phyloP scores from a whole-genome alignment of 2,888 invertebrate species.

The Embidobia sp. region DNA sequence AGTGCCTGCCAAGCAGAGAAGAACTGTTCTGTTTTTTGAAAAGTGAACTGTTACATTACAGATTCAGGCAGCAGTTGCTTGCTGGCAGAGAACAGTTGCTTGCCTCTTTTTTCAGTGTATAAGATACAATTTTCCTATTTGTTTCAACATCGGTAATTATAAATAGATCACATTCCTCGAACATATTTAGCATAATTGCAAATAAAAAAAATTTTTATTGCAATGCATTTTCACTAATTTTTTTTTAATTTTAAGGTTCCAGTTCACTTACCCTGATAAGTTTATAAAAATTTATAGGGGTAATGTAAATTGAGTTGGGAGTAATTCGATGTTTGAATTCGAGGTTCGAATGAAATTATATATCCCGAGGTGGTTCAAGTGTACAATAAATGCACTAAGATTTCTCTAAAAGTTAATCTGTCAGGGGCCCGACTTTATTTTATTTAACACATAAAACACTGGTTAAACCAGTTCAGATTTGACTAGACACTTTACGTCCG shows the following conservation, averaged over 20 bases:
- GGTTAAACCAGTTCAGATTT: constrained; percentile 56
- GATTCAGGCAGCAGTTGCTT: too few relatives aligned
- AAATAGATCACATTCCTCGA: constrained; percentile 12
- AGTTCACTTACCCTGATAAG: not conserved
- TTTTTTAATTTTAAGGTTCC: not conserved
- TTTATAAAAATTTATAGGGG: not conserved
- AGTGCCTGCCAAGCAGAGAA: too few relatives aligned
- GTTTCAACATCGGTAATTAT: constrained; percentile 34
- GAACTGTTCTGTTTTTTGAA: too few relatives aligned
- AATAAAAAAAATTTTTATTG: constrained; percentile 3
- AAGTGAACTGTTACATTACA: too few relatives aligned
- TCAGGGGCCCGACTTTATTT: constrained; percentile 8
- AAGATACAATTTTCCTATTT: constrained; percentile 29
- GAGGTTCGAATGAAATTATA: constrained; percentile 10
- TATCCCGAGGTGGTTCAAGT: constrained; percentile 20
- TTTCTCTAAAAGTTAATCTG: constrained; percentile 38
- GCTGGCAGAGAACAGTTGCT: too few relatives aligned
- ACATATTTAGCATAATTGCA: not conserved
- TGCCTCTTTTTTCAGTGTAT: too few relatives aligned
- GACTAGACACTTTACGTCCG: constrained; percentile 21
- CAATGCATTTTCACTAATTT: not conserved
- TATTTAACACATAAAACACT: constrained; percentile 41
- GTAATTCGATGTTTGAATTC: not conserved
- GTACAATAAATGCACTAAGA: constrained; percentile 13
- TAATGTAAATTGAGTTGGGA: not conserved